These are phyloP conservation scores for Atethmia centrago DNA, from an alignment of 2,888 invertebrate species.

Conservation along the genomic window DNA sequence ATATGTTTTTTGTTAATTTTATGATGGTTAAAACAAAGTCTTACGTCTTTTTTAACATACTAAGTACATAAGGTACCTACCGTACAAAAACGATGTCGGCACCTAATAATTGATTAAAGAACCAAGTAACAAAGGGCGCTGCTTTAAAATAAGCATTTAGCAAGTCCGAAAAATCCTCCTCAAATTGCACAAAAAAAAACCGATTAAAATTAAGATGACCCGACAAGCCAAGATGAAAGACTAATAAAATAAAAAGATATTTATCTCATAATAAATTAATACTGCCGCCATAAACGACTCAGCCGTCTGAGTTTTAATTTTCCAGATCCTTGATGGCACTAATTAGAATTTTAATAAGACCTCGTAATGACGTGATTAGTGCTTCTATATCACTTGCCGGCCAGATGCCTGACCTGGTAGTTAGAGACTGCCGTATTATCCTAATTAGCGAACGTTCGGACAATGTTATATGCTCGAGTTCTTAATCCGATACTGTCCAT, in stretches of 20 bases:
- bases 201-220: neutral
- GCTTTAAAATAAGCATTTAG: neutral
- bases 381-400: slow-evolving; percentile 21
- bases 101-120: neutral
- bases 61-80: neutral
- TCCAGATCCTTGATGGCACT: slow-evolving; percentile 45
- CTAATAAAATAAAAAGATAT: slow-evolving; percentile 14
- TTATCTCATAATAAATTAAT: slow-evolving; percentile 24
- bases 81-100: neutral
- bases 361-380: slow-evolving; percentile 43
- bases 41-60: neutral
- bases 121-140: neutral
- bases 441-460: slow-evolving; percentile 35
- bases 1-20: neutral
- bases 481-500: neutral
- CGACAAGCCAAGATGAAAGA: neutral
- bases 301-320: slow-evolving; percentile 46
- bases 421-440: slow-evolving; percentile 12
- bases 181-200: neutral
- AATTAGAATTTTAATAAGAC: slow-evolving; percentile 64
- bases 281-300: slow-evolving; percentile 21
- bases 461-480: neutral
- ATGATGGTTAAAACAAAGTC: neutral
- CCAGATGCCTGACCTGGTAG: slow-evolving; percentile 7
- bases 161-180: neutral